Conservation (phyloP, 2,888 invertebrate species). For the Drosophila recens region DNA sequence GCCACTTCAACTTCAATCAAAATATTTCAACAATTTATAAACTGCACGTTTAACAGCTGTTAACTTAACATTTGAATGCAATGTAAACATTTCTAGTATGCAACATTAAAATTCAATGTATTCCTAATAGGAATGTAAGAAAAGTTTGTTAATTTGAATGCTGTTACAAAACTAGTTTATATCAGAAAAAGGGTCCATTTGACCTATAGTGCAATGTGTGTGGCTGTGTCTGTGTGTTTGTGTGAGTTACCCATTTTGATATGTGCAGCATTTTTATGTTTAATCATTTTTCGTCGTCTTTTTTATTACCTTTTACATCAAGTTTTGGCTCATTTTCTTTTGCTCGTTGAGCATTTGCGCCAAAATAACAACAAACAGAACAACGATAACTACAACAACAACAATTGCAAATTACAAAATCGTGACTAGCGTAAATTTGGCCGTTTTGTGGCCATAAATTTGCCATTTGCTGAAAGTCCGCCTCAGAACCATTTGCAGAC, state of each 20-base stretch:
- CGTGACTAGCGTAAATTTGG: slow-evolving; percentile 80
- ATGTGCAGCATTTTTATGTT: slow-evolving; percentile 73
- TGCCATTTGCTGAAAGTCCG: slow-evolving; percentile 55
- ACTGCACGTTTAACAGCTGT: no score
- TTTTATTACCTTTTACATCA: slow-evolving; percentile 70
- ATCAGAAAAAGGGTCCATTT: no score
- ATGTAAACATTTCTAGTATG: no score
- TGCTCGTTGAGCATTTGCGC: slow-evolving; percentile 5
- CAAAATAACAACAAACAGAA: slow-evolving; percentile 31
- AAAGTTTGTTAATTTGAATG: no score
- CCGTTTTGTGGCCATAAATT: slow-evolving; percentile 68
- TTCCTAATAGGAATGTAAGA: no score
- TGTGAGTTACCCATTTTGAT: slow-evolving; percentile 41
- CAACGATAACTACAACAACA: slow-evolving; percentile 41
- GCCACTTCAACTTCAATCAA: no score
- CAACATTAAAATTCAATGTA: no score
- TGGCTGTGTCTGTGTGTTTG: slow-evolving; percentile 16
- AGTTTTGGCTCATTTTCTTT: slow-evolving; percentile 53
- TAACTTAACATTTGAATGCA: no score
- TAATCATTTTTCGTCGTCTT: slow-evolving; percentile 73
- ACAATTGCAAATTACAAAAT: slow-evolving; percentile 78
- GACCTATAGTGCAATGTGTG: slow-evolving; percentile 54
- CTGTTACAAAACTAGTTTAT: no score
- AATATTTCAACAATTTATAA: no score
- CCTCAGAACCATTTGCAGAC: slow-evolving; percentile 31